These are phyloP conservation scores for Hippoglossus stenolepis DNA, from an alignment of 2,113 vertebrate genomes.

Conservation along the genomic window DNA sequence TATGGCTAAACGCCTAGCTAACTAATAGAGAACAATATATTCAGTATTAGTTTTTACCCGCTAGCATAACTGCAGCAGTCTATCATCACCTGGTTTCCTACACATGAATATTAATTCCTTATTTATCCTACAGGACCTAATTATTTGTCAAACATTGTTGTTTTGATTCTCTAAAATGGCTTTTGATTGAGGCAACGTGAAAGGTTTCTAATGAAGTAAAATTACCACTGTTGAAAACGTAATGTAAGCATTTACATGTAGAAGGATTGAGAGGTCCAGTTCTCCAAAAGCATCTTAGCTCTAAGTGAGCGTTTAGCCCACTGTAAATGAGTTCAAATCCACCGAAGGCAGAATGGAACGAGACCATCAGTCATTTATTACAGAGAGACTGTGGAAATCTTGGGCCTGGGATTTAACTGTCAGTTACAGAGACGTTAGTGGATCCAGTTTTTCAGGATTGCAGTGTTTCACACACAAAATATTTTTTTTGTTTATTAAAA, in stretches of 20 bases:
- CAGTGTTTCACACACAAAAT: conserved; percentile 21
- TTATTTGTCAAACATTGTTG: background rate
- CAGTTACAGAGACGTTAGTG: background rate
- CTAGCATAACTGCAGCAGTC: conserved; percentile 23
- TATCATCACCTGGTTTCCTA: conserved; percentile 46
- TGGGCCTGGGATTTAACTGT: background rate
- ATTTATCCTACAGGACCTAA: background rate
- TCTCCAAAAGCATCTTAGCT: conserved; percentile 18
- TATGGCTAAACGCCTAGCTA: conserved; percentile 52
- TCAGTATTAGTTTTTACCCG: conserved; percentile 35
- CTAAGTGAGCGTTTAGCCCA: background rate
- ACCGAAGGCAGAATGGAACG: too few species aligned
- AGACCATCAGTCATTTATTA: too few species aligned
- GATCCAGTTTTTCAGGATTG: conserved; percentile 42
- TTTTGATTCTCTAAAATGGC: too few species aligned
- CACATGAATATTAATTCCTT: background rate
- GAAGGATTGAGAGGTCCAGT: too few species aligned
- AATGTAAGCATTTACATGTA: background rate
- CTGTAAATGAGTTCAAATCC: background rate
- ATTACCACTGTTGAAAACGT: background rate
- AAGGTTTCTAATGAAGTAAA: too few species aligned
- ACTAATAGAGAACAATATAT: conserved; percentile 34
- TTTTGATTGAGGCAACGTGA: background rate
- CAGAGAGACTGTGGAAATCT: background rate
- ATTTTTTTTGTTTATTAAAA: too few species aligned